Base-by-base conservation (phyloP, 2,797 vertebrate species). In the Lithobates sylvaticus region DNA sequence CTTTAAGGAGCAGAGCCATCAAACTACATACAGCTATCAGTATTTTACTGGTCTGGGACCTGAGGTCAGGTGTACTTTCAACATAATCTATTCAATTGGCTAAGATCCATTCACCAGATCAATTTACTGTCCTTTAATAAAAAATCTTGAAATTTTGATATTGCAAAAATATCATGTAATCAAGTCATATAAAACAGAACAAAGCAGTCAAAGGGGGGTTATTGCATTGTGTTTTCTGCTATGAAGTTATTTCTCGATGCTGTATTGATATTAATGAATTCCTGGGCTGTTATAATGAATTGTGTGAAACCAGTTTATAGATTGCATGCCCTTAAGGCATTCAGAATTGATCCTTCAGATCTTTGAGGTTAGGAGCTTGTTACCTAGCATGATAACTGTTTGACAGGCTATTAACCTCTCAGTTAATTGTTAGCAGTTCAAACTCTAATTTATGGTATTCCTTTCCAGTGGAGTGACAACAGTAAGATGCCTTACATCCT, bases 101-200 rank as follows among this genome's bases (percentile, higher is more conserved):
- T 75, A 13, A 15, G 44, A 54, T 81, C 27, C 69, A 81, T 81
- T 76, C 75, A 81, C 64, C 58, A 39, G 67, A 86, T 86, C 78
- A 54, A 86, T 86, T 86, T 83, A 39, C 85, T 83, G 69, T 87
- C 54, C 26, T 76, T 65, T 47, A 10, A 81, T 81, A 27, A 42
- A 42, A 32, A 70, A 65, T 80, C 73, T 80, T 27, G 13, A 76
- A 83, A 77, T 82, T 83, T 82, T 65, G 34, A 77, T 54, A 82
- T 47, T 70, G 34, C 39, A 10, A 73, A 83, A 39, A 80, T 81
- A 64, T 44, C 34, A 47, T 85, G 34, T 80, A 74, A 67, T 78
- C 69, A 73, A 78, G 29, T 36, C 34, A 70, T 71, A 50, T 64
- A 77, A 78, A 84, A 0, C 32, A 47, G 81, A 83, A 83, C 58